These are phyloP conservation scores for Caenorhabditis japonica DNA, from an alignment of 2,888 invertebrate species.

Conservation along the genomic window DNA sequence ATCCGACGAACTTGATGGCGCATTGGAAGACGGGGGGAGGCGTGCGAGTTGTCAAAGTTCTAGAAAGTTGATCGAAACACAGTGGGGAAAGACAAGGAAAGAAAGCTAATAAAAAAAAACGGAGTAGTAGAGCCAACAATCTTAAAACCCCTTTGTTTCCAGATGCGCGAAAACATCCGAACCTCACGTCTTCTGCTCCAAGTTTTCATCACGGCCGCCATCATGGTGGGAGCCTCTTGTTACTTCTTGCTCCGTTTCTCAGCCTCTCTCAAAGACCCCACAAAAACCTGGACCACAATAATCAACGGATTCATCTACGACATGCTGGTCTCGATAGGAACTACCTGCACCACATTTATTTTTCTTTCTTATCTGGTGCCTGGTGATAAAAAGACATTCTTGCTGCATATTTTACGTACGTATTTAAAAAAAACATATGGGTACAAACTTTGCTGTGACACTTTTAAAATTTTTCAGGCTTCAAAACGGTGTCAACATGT, in stretches of 20 bases:
- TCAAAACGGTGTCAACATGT: too few species aligned
- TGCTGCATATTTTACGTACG: conserved; percentile 20
- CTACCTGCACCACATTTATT: conserved; percentile 14
- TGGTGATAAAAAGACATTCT: conserved; percentile 22
- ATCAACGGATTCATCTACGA: conserved; percentile 38
- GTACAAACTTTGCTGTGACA: too few species aligned
- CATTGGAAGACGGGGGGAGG: too few species aligned
- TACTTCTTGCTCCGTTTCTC: conserved; percentile 38
- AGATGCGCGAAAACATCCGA: conserved; percentile 47
- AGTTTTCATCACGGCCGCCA: conserved; percentile 12
- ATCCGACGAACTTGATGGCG: too few species aligned
- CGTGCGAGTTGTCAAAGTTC: too few species aligned
- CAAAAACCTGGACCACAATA: conserved; percentile 27
- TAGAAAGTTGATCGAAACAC: too few species aligned
- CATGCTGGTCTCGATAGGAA: conserved; percentile 23
- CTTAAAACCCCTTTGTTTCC: background rate
- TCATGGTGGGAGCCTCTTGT: conserved; percentile 14
- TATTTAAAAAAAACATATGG: too few species aligned
- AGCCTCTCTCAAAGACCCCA: conserved; percentile 19
- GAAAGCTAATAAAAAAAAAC: too few species aligned
- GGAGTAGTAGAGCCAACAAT: background rate
- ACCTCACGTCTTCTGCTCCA: conserved; percentile 32
- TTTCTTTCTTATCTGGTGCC: conserved; percentile 25
- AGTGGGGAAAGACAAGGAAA: too few species aligned
- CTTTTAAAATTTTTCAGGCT: too few species aligned